Evolutionary conservation across 2,113 vertebrate species (phyloP).

Genomic region (Gobio gobio): DNA sequence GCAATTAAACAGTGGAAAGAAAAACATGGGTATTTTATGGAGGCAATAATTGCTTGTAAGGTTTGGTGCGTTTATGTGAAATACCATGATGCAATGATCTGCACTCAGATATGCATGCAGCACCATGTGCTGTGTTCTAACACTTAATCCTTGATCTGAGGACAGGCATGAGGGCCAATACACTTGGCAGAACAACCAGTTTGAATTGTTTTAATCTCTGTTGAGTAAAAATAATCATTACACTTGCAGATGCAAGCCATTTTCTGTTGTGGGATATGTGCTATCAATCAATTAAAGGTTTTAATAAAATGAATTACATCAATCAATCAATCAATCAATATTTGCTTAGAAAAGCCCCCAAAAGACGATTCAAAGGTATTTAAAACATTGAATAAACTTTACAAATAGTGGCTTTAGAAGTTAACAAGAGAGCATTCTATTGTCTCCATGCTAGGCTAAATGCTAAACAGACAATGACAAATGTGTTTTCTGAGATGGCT

Average conservation of each 20-base stretch:
- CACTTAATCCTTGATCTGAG: constrained; percentile 64
- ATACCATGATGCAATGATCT: constrained; percentile 75
- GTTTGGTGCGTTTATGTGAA: constrained; percentile 77
- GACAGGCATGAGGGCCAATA: constrained; percentile 15
- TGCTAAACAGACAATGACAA: constrained; percentile 25
- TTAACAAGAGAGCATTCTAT: not conserved
- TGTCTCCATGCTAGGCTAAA: not conserved
- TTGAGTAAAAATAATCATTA: not conserved
- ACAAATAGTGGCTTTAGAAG: not conserved
- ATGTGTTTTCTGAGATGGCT: constrained; percentile 34
- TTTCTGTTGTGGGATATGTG: not conserved
- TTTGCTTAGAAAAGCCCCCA: not conserved
- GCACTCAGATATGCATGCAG: constrained; percentile 75
- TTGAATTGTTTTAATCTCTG: constrained; percentile 39
- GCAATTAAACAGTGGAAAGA: constrained; percentile 77
- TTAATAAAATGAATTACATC: not conserved
- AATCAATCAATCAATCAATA: not conserved
- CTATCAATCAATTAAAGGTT: not conserved
- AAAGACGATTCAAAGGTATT: not conserved
- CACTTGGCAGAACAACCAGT: constrained; percentile 3
- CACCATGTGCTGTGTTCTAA: constrained; percentile 73
- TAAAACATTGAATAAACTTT: not conserved
- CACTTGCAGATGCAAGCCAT: not conserved
- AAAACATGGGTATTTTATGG: constrained; percentile 74
- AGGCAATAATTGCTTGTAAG: constrained; percentile 80